Evolutionary conservation across 2,888 invertebrate species (phyloP).

Genomic region (Teinopalpus imperialis): DNA sequence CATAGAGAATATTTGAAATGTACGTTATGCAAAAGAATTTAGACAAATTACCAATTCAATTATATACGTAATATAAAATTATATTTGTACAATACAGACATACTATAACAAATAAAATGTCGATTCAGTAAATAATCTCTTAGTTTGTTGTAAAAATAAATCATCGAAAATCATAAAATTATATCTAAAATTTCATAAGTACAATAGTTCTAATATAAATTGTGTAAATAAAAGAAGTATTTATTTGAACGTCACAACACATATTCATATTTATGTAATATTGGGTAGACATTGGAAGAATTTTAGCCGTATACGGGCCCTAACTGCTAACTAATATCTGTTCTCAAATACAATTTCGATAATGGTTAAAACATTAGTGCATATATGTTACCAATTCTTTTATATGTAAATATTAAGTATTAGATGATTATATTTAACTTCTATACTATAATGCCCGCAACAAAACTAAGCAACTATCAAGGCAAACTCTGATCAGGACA

Average conservation of each 20-base stretch:
- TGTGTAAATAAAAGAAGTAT: conserved; percentile 1
- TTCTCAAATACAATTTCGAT: too few relatives aligned
- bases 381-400: not conserved
- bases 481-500: conserved; percentile 23
- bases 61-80: conserved; percentile 4
- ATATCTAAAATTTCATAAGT: conserved; percentile 16
- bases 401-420: not conserved
- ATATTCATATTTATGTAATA: conserved; percentile 8
- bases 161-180: conserved; percentile 16
- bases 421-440: conserved; percentile 7
- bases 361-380: conserved; percentile 1
- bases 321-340: too few relatives aligned
- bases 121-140: conserved; percentile 4
- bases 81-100: conserved; percentile 11
- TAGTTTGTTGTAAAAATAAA: conserved; percentile 2
- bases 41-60: conserved; percentile 5
- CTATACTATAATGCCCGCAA: conserved; percentile 28
- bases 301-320: too few relatives aligned
- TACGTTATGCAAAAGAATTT: not conserved
- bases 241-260: conserved; percentile 1
- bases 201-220: conserved; percentile 11
- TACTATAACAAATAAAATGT: not conserved
- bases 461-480: too few relatives aligned
- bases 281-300: conserved; percentile 8
- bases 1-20: conserved; percentile 3